Evolutionary conservation across 2,888 invertebrate genomes (phyloP).

Genomic region (Hoplodrina ambigua): DNA sequence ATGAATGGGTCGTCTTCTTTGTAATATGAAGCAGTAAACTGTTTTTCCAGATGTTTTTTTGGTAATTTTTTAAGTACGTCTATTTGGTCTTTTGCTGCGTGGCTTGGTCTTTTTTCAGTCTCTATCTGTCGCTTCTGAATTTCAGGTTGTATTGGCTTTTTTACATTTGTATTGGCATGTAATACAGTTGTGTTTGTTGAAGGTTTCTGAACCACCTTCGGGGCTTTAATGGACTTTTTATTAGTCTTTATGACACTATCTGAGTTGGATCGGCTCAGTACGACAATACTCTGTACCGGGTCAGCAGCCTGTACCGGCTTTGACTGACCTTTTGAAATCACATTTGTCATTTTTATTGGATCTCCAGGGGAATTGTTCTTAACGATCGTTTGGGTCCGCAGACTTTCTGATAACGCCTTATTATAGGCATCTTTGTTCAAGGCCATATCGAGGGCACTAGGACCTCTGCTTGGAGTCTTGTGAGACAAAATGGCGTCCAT

Average conservation of each 20-base stretch:
- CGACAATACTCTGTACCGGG: background rate
- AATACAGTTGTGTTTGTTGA: conserved; percentile 18
- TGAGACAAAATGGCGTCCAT: conserved; percentile 80
- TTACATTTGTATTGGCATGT: conserved; percentile 21
- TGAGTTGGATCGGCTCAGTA: conserved; percentile 35
- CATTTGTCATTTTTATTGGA: conserved; percentile 13
- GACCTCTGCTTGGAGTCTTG: conserved; percentile 82
- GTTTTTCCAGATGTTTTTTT: conserved; percentile 61
- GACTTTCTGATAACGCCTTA: conserved; percentile 63
- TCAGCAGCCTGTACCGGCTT: conserved; percentile 3
- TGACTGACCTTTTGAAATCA: conserved; percentile 24
- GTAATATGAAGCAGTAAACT: conserved; percentile 57
- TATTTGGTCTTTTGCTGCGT: conserved; percentile 22
- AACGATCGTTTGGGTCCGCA: conserved; percentile 62
- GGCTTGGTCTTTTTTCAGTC: conserved; percentile 35
- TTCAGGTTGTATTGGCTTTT: conserved; percentile 19
- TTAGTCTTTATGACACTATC: conserved; percentile 46
- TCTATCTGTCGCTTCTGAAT: conserved; percentile 29
- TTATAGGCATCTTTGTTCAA: conserved; percentile 75
- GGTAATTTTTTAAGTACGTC: conserved; percentile 42
- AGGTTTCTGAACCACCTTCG: conserved; percentile 19
- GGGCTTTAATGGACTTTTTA: conserved; percentile 34
- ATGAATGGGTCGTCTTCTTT: conserved; percentile 77
- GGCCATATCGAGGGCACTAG: conserved; percentile 79
- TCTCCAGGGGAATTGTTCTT: conserved; percentile 30